phyloP scores from a whole-genome alignment of 1,140 invertebrate species.

The Dendrolimus kikuchii region DNA sequence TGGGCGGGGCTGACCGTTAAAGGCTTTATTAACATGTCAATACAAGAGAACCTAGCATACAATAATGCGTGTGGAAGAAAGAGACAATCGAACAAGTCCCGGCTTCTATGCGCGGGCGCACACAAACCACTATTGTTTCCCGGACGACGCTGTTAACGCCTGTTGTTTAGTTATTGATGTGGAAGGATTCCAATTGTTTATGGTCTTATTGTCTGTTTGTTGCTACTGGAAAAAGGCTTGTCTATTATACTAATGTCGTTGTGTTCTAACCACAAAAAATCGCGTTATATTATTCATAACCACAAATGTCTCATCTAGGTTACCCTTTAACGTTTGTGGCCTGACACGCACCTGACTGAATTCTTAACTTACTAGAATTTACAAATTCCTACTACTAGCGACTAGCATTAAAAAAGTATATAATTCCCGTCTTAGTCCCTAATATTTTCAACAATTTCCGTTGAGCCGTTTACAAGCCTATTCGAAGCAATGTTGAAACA shows the following conservation, averaged over 20 bases:
- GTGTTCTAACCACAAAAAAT: neutral
- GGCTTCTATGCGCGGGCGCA: neutral
- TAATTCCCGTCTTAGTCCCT: too few relatives aligned
- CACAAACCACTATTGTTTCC: constrained; percentile 18
- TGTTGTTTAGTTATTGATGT: constrained; percentile 20
- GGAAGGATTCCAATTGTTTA: constrained; percentile 16
- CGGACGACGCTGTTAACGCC: constrained; percentile 18
- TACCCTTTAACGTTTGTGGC: too few relatives aligned
- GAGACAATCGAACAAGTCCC: neutral
- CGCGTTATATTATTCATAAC: neutral
- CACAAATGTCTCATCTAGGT: neutral
- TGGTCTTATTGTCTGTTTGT: constrained; percentile 18
- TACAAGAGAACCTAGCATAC: constrained; percentile 8
- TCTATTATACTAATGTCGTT: neutral
- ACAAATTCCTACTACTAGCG: too few relatives aligned
- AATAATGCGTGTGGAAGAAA: constrained; percentile 1
- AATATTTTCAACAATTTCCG: too few relatives aligned
- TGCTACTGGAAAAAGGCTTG: constrained; percentile 13
- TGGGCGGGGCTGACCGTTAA: constrained; percentile 12
- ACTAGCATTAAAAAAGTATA: too few relatives aligned
- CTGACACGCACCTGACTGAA: too few relatives aligned
- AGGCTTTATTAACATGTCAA: constrained; percentile 25
- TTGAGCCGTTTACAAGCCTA: too few relatives aligned
- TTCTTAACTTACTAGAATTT: too few relatives aligned
- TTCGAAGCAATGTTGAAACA: too few relatives aligned